phyloP scores from a whole-genome alignment of 2,888 invertebrate species.

The Acanthoscelides obtectus region DNA sequence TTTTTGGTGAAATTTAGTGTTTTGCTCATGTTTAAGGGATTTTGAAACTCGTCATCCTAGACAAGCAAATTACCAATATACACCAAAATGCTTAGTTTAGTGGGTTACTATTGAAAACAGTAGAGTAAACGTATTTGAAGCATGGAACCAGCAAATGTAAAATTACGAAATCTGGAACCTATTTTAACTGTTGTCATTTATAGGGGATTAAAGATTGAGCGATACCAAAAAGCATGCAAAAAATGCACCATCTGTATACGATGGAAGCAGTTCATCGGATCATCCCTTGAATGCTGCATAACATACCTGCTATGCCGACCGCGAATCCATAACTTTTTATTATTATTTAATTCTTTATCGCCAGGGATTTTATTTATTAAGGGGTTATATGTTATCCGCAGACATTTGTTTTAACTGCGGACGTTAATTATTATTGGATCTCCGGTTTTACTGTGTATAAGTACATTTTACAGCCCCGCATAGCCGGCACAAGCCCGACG shows the following conservation, averaged over 20 bases:
- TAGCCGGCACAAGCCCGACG: background rate
- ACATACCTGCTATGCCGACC: background rate
- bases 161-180: too few species aligned
- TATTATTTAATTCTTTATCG: background rate
- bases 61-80: too few species aligned
- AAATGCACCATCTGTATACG: background rate
- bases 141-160: too few species aligned
- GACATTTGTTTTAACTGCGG: constrained; percentile 33
- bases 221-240: background rate
- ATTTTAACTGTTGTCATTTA: background rate
- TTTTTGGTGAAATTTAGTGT: too few species aligned
- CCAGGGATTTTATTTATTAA: background rate
- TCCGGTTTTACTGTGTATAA: constrained; percentile 14
- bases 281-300: background rate
- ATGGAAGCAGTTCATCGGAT: background rate
- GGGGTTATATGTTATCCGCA: background rate
- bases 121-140: too few species aligned
- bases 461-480: background rate
- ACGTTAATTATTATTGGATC: constrained; percentile 34
- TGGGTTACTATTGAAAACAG: too few species aligned
- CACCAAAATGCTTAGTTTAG: too few species aligned
- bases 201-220: background rate
- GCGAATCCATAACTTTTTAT: background rate
- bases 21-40: too few species aligned
- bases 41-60: too few species aligned